Base-by-base conservation (phyloP, 2,797 vertebrate species). In the Acanthopagrus latus region DNA sequence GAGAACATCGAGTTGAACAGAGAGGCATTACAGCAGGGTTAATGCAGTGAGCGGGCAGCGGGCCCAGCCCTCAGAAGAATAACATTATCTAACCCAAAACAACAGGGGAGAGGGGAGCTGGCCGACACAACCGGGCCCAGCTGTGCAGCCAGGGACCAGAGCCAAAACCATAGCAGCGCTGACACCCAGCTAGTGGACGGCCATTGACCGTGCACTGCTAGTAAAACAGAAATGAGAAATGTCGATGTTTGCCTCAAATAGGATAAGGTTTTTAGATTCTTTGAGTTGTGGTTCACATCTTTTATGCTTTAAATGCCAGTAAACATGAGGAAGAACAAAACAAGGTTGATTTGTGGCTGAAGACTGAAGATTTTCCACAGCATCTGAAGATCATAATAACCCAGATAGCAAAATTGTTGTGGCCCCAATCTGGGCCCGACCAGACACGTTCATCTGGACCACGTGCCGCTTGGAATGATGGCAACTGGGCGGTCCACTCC, bases 41-140 rank as follows among this genome's bases (percentile, higher is more conserved):
- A 90, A 90, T 86, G 83, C 78, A 86, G 84, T n/a, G 74, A 74
- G 84, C 44, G 78, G 91, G 90, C 89, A 86, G 82, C 13, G 2
- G 68, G 86, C 91, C 91, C 90, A 64, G 88, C 83, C 86, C 89
- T 92, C 87, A 87, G 86, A 89, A 91, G 89, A 94, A 95, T 93
- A 94, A 95, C 91, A 92, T 93, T 91, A 94, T 94, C 93, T 87
- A 92, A 94, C 90, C 85, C 91, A 89, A 88, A 94, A 91, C 90
- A 92, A 79, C 80, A 18, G 84, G 90, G 88, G 85, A 81, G 86
- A 16, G 62, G 78, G 78, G 75, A 81, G 82, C 80, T 70, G 86
- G 88, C 86, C 88, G 83, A 88, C 79, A 88, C 86, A 88, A 77
- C 69, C 77, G 68, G 81, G 78, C 82, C 91, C 94, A 93, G 94